These are phyloP conservation scores for Oxyscelio sp. DNA, from an alignment of 2,888 invertebrate species.

Conservation along the genomic window DNA sequence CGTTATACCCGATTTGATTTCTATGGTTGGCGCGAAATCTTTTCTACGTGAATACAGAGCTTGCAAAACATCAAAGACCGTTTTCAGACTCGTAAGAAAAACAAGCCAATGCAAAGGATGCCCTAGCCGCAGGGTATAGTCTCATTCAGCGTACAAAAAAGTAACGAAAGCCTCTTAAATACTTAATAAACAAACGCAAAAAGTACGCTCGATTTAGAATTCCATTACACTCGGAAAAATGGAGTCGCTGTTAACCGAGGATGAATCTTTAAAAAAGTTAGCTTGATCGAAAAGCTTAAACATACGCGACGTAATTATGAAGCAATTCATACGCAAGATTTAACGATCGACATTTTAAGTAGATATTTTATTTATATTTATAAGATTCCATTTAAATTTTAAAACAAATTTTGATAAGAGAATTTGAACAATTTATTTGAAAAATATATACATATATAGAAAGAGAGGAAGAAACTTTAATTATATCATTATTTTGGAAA, in stretches of 20 bases:
- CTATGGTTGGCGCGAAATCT: constrained; percentile 15
- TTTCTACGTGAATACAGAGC: constrained; percentile 17
- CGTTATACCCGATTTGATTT: constrained; percentile 10
- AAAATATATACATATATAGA: no score
- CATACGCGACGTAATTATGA: not conserved
- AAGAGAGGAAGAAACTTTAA: no score
- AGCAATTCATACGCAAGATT: not conserved
- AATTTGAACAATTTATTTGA: no score
- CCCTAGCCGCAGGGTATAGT: constrained; percentile 18
- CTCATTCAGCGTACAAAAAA: constrained; percentile 38
- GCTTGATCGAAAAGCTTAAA: not conserved
- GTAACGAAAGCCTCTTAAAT: constrained; percentile 38
- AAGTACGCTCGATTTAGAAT: constrained; percentile 47
- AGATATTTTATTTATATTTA: no score
- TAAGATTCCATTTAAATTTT: no score
- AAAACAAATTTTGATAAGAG: no score
- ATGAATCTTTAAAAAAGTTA: constrained; percentile 11
- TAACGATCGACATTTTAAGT: no score
- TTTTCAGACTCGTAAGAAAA: constrained; percentile 27
- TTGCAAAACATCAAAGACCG: constrained; percentile 36
- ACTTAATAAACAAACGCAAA: constrained; percentile 48
- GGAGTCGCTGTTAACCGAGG: not conserved
- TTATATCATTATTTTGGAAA: no score
- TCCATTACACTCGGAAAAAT: constrained; percentile 39
- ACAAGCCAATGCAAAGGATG: constrained; percentile 13